These are phyloP conservation scores for Asteroscopus sphinx DNA, from an alignment of 2,888 invertebrate species.

Conservation along the genomic window DNA sequence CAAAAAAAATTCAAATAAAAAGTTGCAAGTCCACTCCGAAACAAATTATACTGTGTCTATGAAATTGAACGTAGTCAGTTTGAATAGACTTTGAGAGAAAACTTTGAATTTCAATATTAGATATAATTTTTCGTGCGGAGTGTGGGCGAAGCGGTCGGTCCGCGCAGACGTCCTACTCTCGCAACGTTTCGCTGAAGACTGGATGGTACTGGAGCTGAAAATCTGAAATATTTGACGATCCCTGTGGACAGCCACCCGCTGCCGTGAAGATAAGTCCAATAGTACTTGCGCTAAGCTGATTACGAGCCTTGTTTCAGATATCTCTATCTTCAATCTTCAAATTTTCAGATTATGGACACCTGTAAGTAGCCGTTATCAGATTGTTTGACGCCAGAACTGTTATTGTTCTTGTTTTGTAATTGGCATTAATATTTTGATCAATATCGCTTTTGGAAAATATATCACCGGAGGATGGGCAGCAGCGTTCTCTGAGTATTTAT, in stretches of 20 bases:
- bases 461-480: no score
- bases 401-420: slow-evolving; percentile 13
- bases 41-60: slow-evolving; percentile 16
- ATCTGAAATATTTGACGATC: slow-evolving; percentile 70
- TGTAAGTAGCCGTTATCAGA: slow-evolving; percentile 17
- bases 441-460: no score
- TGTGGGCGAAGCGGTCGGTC: slow-evolving; percentile 36
- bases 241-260: slow-evolving; percentile 64
- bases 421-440: no score
- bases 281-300: slow-evolving; percentile 78
- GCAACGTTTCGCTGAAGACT: slow-evolving; percentile 74
- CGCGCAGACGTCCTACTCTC: slow-evolving; percentile 67
- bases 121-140: slow-evolving; percentile 65
- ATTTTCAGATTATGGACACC: slow-evolving; percentile 47
- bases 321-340: slow-evolving; percentile 49
- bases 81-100: no score
- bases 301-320: slow-evolving; percentile 69
- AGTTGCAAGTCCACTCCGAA: no score
- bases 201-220: slow-evolving; percentile 65
- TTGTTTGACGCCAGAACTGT: slow-evolving; percentile 19
- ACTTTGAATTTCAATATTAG: slow-evolving; percentile 49
- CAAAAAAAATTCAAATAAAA: no score
- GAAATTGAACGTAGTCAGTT: not conserved
- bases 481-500: no score
- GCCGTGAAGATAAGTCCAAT: slow-evolving; percentile 73